Evolutionary conservation across 2,888 invertebrate genomes (phyloP), one percentile per base, ranked within the genome.

Genomic region (Isotomurus palustris): DNA sequence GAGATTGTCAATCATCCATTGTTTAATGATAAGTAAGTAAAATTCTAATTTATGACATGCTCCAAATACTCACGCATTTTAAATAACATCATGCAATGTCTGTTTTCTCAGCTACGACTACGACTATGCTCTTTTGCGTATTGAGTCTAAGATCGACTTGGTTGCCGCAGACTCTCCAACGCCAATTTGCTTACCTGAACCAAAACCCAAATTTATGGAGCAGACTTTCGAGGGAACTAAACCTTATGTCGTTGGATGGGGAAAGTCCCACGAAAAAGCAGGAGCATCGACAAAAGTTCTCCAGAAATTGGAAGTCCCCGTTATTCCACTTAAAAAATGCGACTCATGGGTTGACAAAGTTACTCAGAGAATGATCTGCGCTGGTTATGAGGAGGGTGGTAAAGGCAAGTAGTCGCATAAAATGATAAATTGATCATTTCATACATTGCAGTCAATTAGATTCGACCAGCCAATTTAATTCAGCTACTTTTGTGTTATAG

Each of bases 1-100:
- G 59, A 68, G 48, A 62, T 68, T 8, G 62, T 70, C 8, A 62
- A 45, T 21, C 70, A 70, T 44, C 68, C 67, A 10, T 28, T 63
- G 1, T 68, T 63, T 40, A 57, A 35, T 4, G 40, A 47, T 27
- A 22, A 21, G 28, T 47, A 27, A 8, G 17, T 14, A n/a, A n/a
- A n/a, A n/a, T n/a, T n/a, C n/a, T n/a, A n/a, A n/a, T n/a, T n/a
- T n/a, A n/a, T n/a, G n/a, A n/a, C n/a, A n/a, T n/a, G n/a, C n/a
- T n/a, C n/a, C n/a, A n/a, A n/a, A n/a, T n/a, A n/a, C n/a, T n/a
- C n/a, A n/a, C n/a, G n/a, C n/a, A n/a, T n/a, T n/a, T n/a, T n/a
- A n/a, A n/a, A n/a, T n/a, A n/a, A n/a, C n/a, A n/a, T 32, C 32
- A 32, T 32, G 8, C 14, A 10, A 10, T 32, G 32, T 32, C 32